Percentiles rank a stretch among this genome's conserved stretches.
Conservation (phyloP, 1,140 invertebrate genomes). For the Drosophila orosa region DNA sequence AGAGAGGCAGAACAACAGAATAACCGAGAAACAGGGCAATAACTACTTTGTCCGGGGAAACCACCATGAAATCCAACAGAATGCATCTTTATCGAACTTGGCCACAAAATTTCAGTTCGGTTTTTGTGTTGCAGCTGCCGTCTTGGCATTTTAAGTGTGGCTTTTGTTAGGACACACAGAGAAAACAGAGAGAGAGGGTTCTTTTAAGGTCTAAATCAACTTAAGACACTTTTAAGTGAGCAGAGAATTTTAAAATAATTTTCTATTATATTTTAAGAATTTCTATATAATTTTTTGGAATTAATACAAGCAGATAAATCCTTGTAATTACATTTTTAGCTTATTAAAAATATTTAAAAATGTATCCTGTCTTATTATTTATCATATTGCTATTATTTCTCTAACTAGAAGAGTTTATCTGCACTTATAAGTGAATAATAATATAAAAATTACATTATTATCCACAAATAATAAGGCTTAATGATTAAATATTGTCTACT, state of each 20-base stretch:
- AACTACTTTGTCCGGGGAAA: not conserved
- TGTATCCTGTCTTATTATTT: too few species aligned
- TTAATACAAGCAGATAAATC: too few species aligned
- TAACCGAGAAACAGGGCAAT: slow-evolving; percentile 29
- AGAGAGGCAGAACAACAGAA: slow-evolving; percentile 29
- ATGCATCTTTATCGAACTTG: slow-evolving; percentile 52
- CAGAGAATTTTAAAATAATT: not conserved
- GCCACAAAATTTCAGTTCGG: slow-evolving; percentile 40
- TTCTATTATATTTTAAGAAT: not conserved
- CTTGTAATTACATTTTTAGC: too few species aligned
- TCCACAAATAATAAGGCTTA: too few species aligned
- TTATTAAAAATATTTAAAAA: too few species aligned
- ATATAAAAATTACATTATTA: too few species aligned
- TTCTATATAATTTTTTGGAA: too few species aligned
- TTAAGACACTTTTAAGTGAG: accelerated
- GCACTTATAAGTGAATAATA: too few species aligned
- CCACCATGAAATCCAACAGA: slow-evolving; percentile 58
- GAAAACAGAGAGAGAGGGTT: not conserved
- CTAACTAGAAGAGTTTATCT: too few species aligned
- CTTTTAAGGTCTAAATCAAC: not conserved
- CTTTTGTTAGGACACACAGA: slow-evolving; percentile 44
- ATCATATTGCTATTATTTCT: too few species aligned
- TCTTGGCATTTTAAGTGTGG: slow-evolving; percentile 78
- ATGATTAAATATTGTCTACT: too few species aligned
- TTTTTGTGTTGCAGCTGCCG: slow-evolving; percentile 67